Evolutionary conservation across 2,888 invertebrate genomes (phyloP).

Genomic region (Tubiluchus corallicola): DNA sequence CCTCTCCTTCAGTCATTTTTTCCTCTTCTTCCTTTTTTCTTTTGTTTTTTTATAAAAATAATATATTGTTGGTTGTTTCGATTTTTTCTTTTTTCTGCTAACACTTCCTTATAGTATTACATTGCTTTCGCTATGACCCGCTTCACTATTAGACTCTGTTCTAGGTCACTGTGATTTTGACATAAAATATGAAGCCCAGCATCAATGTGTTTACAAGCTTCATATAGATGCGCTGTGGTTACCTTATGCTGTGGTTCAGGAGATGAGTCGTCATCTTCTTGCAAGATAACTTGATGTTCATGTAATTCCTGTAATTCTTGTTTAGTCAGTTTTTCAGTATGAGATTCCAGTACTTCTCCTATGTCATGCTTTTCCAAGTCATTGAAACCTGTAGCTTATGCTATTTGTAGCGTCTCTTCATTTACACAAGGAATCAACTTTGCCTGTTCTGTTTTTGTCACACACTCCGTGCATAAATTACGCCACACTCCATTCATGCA

Average conservation of each 20-base stretch:
- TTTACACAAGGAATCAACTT: background rate
- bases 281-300: background rate
- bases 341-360: background rate
- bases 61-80: too few relatives aligned
- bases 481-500: conserved; percentile 11
- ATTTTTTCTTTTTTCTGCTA: too few relatives aligned
- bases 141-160: background rate
- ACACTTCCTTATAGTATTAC: too few relatives aligned
- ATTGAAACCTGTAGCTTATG: background rate
- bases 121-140: too few relatives aligned
- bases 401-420: background rate
- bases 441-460: background rate
- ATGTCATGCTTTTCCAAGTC: background rate
- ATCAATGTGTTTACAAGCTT: background rate
- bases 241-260: background rate
- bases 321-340: background rate
- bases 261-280: background rate
- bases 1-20: too few relatives aligned
- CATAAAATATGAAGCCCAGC: background rate
- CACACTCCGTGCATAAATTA: conserved; percentile 9
- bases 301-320: background rate
- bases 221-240: background rate
- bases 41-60: too few relatives aligned
- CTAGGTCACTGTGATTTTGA: background rate
- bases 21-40: too few relatives aligned